These are phyloP conservation scores for Aptenodytes patagonicus DNA, from an alignment of 2,113 vertebrate genomes.

Conservation along the genomic window DNA sequence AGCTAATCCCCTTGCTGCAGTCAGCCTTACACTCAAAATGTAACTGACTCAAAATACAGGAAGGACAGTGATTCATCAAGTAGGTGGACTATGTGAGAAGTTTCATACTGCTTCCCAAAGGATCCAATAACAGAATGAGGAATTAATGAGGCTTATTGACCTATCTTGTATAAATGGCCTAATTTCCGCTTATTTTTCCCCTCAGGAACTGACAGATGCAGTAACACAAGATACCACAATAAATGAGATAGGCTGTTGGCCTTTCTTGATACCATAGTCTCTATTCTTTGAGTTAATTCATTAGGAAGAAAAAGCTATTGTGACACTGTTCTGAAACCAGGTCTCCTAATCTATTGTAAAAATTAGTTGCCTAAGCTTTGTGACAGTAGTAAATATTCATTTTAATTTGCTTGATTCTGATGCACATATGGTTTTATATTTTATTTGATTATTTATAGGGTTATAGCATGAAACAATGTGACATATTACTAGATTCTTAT, in stretches of 20 bases:
- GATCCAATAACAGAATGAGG: background rate
- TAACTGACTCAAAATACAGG: background rate
- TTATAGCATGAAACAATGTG: background rate
- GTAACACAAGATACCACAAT: background rate
- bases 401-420: slow-evolving; percentile 1
- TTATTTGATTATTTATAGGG: slow-evolving; percentile 48
- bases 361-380: background rate
- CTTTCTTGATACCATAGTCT: background rate
- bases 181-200: background rate
- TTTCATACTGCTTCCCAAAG: background rate
- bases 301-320: background rate
- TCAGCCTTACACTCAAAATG: background rate
- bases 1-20: background rate
- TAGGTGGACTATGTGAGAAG: background rate
- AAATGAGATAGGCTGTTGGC: background rate
- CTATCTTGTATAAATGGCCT: background rate
- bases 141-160: background rate
- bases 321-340: background rate
- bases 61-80: background rate
- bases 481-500: slow-evolving; percentile 35
- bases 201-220: background rate
- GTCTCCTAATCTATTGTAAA: background rate
- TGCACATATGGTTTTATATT: slow-evolving; percentile 6
- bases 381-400: background rate
- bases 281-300: background rate